These are phyloP conservation scores for Amphipoea oculea DNA, from an alignment of 2,888 invertebrate species.

Conservation along the genomic window DNA sequence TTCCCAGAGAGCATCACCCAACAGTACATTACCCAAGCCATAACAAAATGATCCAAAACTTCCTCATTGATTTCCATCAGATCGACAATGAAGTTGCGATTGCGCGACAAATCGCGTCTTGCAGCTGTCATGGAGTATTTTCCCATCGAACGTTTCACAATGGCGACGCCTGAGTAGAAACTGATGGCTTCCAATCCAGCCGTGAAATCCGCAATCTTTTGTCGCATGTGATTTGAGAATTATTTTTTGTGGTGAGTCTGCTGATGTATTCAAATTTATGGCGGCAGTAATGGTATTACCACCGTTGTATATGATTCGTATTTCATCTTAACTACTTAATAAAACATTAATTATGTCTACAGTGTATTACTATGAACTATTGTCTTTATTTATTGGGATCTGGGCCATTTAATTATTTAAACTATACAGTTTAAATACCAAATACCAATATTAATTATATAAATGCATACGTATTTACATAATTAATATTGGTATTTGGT, in stretches of 20 bases:
- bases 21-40: slow-evolving; percentile 46
- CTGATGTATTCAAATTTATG: slow-evolving; percentile 25
- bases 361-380: neutral
- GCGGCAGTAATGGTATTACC: neutral
- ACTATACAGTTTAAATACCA: too few species aligned
- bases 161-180: slow-evolving; percentile 61
- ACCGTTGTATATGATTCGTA: neutral
- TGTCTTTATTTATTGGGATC: neutral
- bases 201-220: slow-evolving; percentile 65
- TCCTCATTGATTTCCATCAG: slow-evolving; percentile 66
- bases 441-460: too few species aligned
- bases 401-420: neutral
- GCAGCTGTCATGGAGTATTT: slow-evolving; percentile 70
- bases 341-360: too few species aligned
- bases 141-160: slow-evolving; percentile 73
- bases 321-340: neutral
- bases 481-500: too few species aligned
- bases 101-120: slow-evolving; percentile 70
- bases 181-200: slow-evolving; percentile 62
- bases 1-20: slow-evolving; percentile 11
- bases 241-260: slow-evolving; percentile 50
- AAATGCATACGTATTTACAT: too few species aligned
- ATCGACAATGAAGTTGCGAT: slow-evolving; percentile 55
- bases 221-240: slow-evolving; percentile 55
- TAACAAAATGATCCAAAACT: slow-evolving; percentile 60